Percentiles rank a stretch among this genome's conserved stretches.
phyloP scores from a whole-genome alignment of 2,113 vertebrate genomes.

The Okapia johnstoni region DNA sequence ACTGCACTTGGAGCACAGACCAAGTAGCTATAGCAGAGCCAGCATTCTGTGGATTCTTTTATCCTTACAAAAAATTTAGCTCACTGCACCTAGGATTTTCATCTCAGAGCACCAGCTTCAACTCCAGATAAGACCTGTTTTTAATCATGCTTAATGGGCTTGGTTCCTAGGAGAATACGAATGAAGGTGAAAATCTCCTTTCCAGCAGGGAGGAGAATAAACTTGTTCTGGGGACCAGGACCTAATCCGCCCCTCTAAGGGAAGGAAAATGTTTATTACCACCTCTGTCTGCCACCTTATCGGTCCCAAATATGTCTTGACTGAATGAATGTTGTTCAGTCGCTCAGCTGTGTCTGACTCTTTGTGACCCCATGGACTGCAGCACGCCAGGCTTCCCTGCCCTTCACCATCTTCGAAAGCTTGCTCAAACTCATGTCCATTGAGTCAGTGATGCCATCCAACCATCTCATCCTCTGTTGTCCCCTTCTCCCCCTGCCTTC shows the following conservation, averaged over 20 bases:
- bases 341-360: background rate
- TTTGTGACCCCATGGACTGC: background rate
- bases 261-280: background rate
- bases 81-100: conserved; percentile 39
- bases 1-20: background rate
- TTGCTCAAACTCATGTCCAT: background rate
- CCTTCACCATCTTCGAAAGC: background rate
- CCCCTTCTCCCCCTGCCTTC: background rate
- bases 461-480: background rate
- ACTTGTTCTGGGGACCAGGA: background rate
- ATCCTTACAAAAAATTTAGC: conserved; percentile 4
- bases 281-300: background rate
- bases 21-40: background rate
- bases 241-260: background rate
- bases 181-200: conserved; percentile 24
- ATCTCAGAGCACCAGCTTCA: background rate
- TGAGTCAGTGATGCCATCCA: background rate
- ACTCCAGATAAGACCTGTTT: conserved; percentile 48
- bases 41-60: background rate
- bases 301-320: background rate
- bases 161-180: conserved; percentile 11
- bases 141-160: conserved; percentile 50
- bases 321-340: background rate
- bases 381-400: background rate
- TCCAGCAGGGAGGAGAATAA: background rate